A percentile compares a stretch with the other conserved stretches of the same genome.
These are phyloP conservation scores for Lindbergichthys nudifrons DNA, from an alignment of 2,797 vertebrate species.

Conservation along the genomic window DNA sequence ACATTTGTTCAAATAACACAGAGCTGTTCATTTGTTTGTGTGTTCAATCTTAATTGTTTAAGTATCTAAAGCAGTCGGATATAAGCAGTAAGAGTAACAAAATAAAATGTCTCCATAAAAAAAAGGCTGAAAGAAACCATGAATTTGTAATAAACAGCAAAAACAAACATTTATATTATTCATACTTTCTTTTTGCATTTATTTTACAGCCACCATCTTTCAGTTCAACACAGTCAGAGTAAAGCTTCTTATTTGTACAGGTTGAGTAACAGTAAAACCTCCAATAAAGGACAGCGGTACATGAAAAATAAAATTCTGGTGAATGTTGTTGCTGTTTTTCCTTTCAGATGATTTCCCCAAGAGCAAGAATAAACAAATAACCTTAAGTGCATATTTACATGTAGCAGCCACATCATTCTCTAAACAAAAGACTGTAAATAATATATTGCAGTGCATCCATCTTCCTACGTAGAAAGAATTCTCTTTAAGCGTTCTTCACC, in stretches of 20 bases:
- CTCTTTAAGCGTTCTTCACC: not conserved
- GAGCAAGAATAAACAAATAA: not conserved
- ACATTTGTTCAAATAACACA: no score
- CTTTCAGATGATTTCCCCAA: not conserved
- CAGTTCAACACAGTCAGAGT: not conserved
- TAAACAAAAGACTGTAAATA: not conserved
- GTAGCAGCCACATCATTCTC: not conserved
- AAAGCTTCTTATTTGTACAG: constrained; percentile 8
- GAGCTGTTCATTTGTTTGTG: no score
- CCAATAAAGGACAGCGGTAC: not conserved
- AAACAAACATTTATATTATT: not conserved
- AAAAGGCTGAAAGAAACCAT: no score
- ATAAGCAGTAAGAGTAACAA: no score
- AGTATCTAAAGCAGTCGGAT: not conserved
- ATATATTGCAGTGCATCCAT: not conserved
- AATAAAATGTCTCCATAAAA: no score
- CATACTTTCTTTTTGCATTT: constrained; percentile 12
- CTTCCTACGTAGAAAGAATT: not conserved
- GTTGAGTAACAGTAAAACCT: not conserved
- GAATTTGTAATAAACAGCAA: no score
- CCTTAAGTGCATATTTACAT: not conserved
- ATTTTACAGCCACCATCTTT: constrained; percentile 23
- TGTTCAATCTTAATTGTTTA: no score
- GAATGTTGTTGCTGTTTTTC: not conserved
- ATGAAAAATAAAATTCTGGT: not conserved